Evolutionary conservation across 2,797 vertebrate species (phyloP), one percentile per base, ranked within the genome.

Genomic region (Microctenopoma steveboyesi): DNA sequence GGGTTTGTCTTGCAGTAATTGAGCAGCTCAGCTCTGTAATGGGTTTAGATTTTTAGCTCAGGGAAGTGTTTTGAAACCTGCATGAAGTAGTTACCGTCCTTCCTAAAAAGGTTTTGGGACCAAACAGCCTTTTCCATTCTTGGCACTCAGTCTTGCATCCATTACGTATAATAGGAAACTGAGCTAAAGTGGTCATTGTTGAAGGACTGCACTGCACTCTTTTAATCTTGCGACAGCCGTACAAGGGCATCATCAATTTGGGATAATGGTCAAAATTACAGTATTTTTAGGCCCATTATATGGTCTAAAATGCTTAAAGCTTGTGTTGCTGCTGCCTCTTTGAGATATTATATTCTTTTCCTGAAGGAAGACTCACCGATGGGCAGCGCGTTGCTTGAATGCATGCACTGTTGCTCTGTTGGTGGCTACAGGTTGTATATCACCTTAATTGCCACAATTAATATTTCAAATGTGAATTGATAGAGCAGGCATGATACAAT

Each of bases 1-100:
- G 59, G 74, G 72, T 76, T 83, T 73, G 78, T 86, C 64, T 60
- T 50, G 13, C 64, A 71, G 72, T 76, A 74, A 77, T 69, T 76
- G 68, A 62, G 73, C 51, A 40, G 56, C 65, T 60, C 58, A 43
- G 30, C 55, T 72, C 45, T 39, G 60, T 76, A 72, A 87, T 70
- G 50, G 55, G 66, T 40, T 22, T 39, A 66, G 39, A 64, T 30
- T 67, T 22, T 53, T 63, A 14, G 50, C 63, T 68, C 64, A 13
- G 51, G 53, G 37, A 57, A 72, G 47, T 53, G 64, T 84, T 83
- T 79, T 71, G 35, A 84, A 74, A 72, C 43, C 43, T 30, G 50
- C 64, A 64, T 60, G 51, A 69, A 79, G 62, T 40, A 63, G 62
- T 73, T 72, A 55, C 37, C 28, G 33, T 74, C 37, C 65, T 58